Percentiles rank a stretch among this genome's conserved stretches.
Conservation (phyloP, 2,113 vertebrate species). For the Sorex fumeus region DNA sequence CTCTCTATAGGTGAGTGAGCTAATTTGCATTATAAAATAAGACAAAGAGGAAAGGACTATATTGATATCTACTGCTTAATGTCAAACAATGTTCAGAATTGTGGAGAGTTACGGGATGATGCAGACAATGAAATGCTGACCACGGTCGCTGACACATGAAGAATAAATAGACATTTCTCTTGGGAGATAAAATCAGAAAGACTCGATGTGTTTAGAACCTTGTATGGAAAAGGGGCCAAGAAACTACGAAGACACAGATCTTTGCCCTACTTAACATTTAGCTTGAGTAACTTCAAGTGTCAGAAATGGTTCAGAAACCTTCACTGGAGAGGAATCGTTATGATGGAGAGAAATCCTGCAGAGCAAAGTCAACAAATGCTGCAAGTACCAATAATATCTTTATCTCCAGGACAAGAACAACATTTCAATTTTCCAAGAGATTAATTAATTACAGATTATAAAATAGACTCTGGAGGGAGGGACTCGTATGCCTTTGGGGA, state of each 20-base stretch:
- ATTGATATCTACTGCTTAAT: conserved; percentile 20
- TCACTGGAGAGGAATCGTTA: not conserved
- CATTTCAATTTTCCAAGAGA: not conserved
- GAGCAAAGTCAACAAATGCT: not conserved
- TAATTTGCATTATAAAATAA: conserved; percentile 52
- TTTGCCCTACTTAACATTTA: not conserved
- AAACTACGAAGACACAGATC: not conserved
- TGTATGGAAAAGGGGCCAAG: not conserved
- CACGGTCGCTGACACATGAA: not conserved
- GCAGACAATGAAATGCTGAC: not conserved
- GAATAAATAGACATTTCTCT: not conserved
- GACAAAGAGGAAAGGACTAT: not conserved
- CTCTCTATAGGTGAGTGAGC: not conserved
- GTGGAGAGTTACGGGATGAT: not conserved
- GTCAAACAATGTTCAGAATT: conserved; percentile 8
- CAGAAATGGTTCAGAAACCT: not conserved
- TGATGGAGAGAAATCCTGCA: not conserved
- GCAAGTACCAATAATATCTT: not conserved
- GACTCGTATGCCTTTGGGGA: not conserved
- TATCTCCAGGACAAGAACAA: not conserved
- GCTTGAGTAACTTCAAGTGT: not conserved
- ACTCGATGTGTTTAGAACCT: not conserved
- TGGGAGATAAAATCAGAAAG: conserved; percentile 48
- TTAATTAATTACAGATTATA: not conserved
- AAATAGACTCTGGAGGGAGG: no score